Evolutionary conservation across 37 sponge, comb jelly and placozoan genomes (phyloP).

Genomic region (Amphimedon queenslandica): DNA sequence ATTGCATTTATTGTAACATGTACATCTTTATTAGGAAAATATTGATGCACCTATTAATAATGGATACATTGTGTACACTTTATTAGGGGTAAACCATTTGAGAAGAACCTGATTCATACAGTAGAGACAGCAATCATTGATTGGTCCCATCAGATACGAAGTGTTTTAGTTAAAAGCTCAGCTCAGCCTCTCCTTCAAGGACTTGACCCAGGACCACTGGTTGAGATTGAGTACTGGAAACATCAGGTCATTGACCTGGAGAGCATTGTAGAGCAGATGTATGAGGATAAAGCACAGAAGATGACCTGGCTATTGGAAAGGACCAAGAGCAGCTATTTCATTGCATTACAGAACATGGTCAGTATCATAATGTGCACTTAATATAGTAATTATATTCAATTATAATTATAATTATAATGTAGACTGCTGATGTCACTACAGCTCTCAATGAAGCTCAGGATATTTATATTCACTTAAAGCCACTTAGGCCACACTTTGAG

Average conservation of each 20-base stretch:
- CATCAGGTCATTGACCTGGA: constrained; percentile 81
- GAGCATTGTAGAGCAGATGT: constrained; percentile 88
- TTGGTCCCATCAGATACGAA: constrained; percentile 92
- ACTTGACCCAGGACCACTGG: constrained; percentile 80
- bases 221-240: constrained; percentile 95
- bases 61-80: neutral
- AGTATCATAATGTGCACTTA: neutral
- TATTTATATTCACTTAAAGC: constrained; percentile 84
- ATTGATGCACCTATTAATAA: neutral
- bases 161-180: constrained; percentile 85
- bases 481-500: constrained; percentile 63
- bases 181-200: constrained; percentile 88
- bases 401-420: neutral
- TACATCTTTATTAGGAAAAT: neutral
- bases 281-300: constrained; percentile 71
- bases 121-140: constrained; percentile 94
- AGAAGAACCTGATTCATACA: constrained; percentile 81
- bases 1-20: neutral
- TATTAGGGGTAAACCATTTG: constrained; percentile 59
- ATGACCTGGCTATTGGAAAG: constrained; percentile 82
- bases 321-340: constrained; percentile 88
- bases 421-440: neutral
- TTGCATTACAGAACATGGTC: constrained; percentile 75
- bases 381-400: neutral
- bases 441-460: constrained; percentile 85